Evolutionary conservation across 2,888 invertebrate species (phyloP).

Genomic region (Leuctra nigra): DNA sequence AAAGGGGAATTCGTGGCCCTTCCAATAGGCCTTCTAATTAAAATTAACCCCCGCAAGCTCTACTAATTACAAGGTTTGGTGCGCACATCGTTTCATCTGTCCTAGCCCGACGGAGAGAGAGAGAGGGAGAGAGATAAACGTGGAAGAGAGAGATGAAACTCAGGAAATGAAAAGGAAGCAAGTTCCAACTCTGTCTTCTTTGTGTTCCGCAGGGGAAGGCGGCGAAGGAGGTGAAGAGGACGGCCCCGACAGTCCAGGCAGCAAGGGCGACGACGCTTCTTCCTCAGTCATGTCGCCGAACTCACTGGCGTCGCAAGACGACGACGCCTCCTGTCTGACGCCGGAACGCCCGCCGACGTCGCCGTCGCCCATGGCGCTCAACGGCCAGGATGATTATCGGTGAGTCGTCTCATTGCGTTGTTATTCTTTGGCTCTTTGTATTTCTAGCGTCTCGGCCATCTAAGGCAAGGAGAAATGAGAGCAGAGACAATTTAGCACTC

Average conservation of each 20-base stretch:
- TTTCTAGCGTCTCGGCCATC: slow-evolving; percentile 21
- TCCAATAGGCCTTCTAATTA: slow-evolving; percentile 29
- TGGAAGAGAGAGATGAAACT: slow-evolving; percentile 21
- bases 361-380: slow-evolving; percentile 14
- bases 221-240: slow-evolving; percentile 41
- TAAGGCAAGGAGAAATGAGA: slow-evolving; percentile 12
- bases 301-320: slow-evolving; percentile 7
- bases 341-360: slow-evolving; percentile 13
- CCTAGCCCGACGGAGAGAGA: too few species aligned
- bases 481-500: slow-evolving; percentile 34
- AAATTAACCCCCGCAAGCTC: slow-evolving; percentile 29
- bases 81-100: slow-evolving; percentile 21
- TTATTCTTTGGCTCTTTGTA: slow-evolving; percentile 20
- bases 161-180: slow-evolving; percentile 26
- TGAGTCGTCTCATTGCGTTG: slow-evolving; percentile 1
- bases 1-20: slow-evolving; percentile 13
- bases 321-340: slow-evolving; percentile 4
- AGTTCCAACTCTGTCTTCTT: slow-evolving; percentile 11
- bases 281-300: slow-evolving; percentile 22
- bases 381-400: slow-evolving; percentile 16
- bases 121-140: too few species aligned
- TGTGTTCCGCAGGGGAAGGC: slow-evolving; percentile 48
- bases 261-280: slow-evolving; percentile 43
- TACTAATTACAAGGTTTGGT: slow-evolving; percentile 29
- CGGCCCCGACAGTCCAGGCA: slow-evolving; percentile 48